Conservation (phyloP, 2,113 vertebrate genomes). For the Bucco capensis region DNA sequence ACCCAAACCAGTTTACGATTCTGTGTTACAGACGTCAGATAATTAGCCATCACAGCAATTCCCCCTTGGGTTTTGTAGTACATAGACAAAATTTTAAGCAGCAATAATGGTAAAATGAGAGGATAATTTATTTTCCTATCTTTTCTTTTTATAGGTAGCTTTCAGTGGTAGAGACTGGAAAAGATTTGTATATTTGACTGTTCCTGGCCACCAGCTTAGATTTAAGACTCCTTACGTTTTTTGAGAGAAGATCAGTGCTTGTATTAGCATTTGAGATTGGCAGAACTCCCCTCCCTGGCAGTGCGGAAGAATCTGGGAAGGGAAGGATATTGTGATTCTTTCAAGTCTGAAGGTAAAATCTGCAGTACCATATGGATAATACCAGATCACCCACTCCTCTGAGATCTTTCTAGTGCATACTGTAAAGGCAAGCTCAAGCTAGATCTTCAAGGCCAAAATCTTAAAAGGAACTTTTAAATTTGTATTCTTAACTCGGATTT, state of each 20-base stretch:
- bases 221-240: not conserved
- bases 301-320: not conserved
- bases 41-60: not conserved
- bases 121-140: not conserved
- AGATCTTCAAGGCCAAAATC: not conserved
- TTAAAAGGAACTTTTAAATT: constrained; percentile 18
- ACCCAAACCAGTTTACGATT: not conserved
- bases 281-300: constrained; percentile 14
- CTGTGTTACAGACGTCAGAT: not conserved
- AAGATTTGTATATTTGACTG: not conserved
- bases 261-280: constrained; percentile 27
- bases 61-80: not conserved
- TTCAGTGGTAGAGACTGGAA: not conserved
- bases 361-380: constrained; percentile 54
- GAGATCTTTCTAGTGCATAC: not conserved
- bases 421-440: not conserved
- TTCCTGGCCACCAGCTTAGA: not conserved
- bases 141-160: not conserved
- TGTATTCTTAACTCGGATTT: not conserved
- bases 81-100: not conserved
- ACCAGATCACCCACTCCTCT: constrained; percentile 15
- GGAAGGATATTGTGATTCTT: constrained; percentile 25
- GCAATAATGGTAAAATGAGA: not conserved
- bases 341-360: constrained; percentile 40
- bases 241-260: not conserved